phyloP scores from a whole-genome alignment of 2,113 vertebrate species.

The Spermophilus dauricus region DNA sequence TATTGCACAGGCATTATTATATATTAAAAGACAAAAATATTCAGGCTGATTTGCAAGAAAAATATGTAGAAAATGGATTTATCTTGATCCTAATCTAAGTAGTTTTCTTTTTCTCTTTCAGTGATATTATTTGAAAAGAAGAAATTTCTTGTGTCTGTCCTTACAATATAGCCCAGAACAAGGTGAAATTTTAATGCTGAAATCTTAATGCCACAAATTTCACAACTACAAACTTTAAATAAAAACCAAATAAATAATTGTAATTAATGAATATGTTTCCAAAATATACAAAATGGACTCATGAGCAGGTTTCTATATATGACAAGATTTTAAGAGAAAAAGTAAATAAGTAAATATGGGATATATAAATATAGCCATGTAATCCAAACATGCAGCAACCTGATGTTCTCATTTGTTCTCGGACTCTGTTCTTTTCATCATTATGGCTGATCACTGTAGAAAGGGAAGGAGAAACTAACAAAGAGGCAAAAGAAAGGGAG shows the following conservation, averaged over 20 bases:
- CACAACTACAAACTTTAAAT: not conserved
- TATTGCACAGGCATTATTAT: not conserved
- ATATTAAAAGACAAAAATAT: not conserved
- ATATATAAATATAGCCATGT: not conserved
- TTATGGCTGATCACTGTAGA: not conserved
- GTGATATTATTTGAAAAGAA: not conserved
- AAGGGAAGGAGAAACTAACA: not conserved
- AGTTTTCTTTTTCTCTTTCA: not conserved
- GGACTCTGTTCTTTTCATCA: not conserved
- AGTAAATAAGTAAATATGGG: not conserved
- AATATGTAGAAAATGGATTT: not conserved
- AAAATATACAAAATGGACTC: not conserved
- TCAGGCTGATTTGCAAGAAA: not conserved
- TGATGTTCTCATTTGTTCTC: not conserved
- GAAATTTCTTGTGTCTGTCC: not conserved
- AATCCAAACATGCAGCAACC: not conserved
- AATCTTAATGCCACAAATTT: not conserved
- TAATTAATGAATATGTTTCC: not conserved
- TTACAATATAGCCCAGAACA: not conserved
- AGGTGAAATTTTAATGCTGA: not conserved
- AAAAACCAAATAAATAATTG: not conserved
- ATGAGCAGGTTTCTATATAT: not conserved
- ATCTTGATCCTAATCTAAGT: not conserved
- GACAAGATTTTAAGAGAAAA: not conserved
- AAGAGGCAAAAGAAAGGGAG: not conserved